Base-by-base conservation (phyloP, 2,113 vertebrate species). In the Neolamprologus brichardi region DNA sequence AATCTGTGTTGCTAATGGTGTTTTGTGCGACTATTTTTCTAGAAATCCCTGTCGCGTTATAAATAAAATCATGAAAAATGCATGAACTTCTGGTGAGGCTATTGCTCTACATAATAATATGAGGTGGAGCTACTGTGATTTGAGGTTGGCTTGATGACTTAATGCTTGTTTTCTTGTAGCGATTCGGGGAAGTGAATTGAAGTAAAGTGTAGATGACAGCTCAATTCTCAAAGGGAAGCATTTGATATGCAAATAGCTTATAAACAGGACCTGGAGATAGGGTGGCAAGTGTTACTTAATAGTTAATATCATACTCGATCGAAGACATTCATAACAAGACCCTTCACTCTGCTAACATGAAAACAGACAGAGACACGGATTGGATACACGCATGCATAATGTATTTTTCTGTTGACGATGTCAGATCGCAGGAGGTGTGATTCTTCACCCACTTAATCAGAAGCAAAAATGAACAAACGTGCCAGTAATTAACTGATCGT, bases 171-270 rank as follows among this genome's bases (percentile, higher is more conserved):
- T 90, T 84, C 82, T 79, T 86, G 89, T 82, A 32, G 60, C 3
- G 3, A 82, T 84, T 81, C 37, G 5, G 34, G 41, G 25, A 32
- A 70, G 72, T 64, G 87, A 89, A 91, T 82, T 92, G 91, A 91
- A 87, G 87, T 14, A 80, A 84, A 92, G 52, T 58, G 79, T 6
- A 12, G 82, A 64, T 46, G 93, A 89, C 93, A 89, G 88, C 46
- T 85, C 81, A 28, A 28, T 91, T 84, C 83, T 87, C 83, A 70
- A 67, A 44, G 84, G 91, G 92, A 90, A 88, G 25, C 77, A 83
- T 90, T 90, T 93, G 86, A 93, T 91, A 88, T 91, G 89, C 79
- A 90, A 88, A 93, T 81, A 34, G 15, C 30, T 32, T 20, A 17
- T 80, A 32, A 84, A 87, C 67, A 70, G 54, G 82, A 91, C 85